These are phyloP conservation scores for Myripristis murdjan DNA, from an alignment of 2,797 vertebrate species.

Conservation along the genomic window DNA sequence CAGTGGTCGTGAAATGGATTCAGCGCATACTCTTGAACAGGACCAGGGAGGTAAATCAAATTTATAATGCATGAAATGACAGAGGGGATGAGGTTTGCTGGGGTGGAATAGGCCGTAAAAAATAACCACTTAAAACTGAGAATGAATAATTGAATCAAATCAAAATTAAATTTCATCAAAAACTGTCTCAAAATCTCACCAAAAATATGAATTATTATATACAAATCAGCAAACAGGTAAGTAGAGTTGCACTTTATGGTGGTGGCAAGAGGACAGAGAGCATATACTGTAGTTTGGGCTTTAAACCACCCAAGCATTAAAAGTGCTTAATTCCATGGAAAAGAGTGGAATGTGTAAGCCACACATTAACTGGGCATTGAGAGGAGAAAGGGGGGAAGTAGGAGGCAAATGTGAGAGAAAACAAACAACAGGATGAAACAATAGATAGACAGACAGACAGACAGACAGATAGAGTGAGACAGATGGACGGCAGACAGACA, in stretches of 20 bases:
- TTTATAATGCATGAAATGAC: neutral
- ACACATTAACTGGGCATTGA: slow-evolving; percentile 4
- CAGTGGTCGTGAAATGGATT: neutral
- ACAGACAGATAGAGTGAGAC: too few species aligned
- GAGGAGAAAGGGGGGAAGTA: neutral
- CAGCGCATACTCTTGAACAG: neutral
- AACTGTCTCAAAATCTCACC: neutral
- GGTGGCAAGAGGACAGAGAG: slow-evolving; percentile 20
- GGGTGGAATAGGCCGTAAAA: neutral
- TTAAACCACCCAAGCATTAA: slow-evolving; percentile 31
- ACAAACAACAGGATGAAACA: neutral
- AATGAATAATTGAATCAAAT: too few species aligned
- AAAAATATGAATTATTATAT: neutral
- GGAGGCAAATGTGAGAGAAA: neutral
- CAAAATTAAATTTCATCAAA: too few species aligned
- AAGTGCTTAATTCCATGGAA: slow-evolving; percentile 25
- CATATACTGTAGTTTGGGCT: slow-evolving; percentile 21
- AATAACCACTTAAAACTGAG: neutral
- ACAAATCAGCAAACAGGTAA: neutral
- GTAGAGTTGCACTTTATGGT: slow-evolving; percentile 25
- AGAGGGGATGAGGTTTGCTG: neutral
- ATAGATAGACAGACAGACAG: neutral
- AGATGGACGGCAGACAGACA: neutral
- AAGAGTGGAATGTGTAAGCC: slow-evolving; percentile 36
- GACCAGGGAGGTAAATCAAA: neutral